Conservation (phyloP, 2,888 invertebrate species). For the Odontothrips loti region DNA sequence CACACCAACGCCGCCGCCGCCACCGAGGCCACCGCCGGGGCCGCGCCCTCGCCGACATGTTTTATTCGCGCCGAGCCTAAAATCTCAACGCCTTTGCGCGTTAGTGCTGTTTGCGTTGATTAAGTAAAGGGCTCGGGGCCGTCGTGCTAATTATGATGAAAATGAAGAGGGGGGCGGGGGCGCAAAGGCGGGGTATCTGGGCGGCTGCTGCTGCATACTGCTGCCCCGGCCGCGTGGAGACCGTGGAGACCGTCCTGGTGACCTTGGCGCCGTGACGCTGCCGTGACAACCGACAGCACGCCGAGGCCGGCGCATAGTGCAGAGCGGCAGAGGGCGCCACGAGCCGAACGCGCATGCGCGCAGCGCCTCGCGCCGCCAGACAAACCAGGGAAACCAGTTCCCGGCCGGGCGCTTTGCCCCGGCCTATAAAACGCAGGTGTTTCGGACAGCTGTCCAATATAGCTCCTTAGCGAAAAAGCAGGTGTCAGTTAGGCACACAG, state of each 20-base stretch:
- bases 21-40: background rate
- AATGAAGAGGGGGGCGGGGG: background rate
- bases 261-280: no score
- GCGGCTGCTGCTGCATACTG: no score
- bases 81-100: background rate
- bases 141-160: background rate
- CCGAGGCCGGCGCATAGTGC: no score
- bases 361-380: background rate
- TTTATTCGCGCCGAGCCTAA: background rate
- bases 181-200: background rate
- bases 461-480: constrained; percentile 26
- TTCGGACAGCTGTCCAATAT: constrained; percentile 20
- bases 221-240: no score
- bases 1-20: background rate
- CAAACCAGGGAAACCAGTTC: constrained; percentile 5
- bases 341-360: background rate
- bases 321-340: background rate
- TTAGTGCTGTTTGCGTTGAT: background rate
- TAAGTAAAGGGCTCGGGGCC: background rate
- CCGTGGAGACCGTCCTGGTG: no score
- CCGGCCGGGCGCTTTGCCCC: background rate
- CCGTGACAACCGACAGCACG: no score
- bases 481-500: constrained; percentile 21
- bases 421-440: constrained; percentile 22
- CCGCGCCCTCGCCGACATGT: background rate